phyloP scores from a whole-genome alignment of 2,113 vertebrate species.

The Gymnogyps californianus region DNA sequence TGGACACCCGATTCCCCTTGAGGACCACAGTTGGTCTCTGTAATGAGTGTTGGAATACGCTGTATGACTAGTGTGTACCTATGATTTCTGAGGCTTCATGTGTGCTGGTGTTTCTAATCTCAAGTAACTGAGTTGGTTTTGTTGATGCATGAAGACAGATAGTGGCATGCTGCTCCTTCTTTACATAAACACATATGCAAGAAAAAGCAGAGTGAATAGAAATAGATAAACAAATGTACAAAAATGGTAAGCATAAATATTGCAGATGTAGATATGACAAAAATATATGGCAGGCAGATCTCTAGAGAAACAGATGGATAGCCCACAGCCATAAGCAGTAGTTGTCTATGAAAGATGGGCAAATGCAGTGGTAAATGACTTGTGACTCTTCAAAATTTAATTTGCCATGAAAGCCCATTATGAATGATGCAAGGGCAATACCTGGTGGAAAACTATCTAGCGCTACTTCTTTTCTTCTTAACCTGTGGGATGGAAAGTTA shows the following conservation, averaged over 20 bases:
- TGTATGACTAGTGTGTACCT: not conserved
- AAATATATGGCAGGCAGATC: not conserved
- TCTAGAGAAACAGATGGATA: conserved; percentile 34
- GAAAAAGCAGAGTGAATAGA: not conserved
- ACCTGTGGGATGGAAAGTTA: conserved; percentile 31
- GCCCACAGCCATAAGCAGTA: conserved; percentile 6
- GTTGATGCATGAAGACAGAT: not conserved
- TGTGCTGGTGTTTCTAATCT: not conserved
- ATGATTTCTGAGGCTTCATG: not conserved
- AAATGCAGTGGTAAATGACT: conserved; percentile 29
- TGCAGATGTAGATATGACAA: not conserved
- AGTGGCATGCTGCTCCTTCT: not conserved
- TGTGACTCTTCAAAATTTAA: conserved; percentile 55
- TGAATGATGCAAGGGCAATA: conserved; percentile 24
- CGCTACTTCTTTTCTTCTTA: conserved; percentile 9
- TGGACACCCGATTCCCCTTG: not conserved
- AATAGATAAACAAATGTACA: not conserved
- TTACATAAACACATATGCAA: not conserved
- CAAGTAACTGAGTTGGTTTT: not conserved
- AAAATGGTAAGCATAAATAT: conserved; percentile 34
- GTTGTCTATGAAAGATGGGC: not conserved
- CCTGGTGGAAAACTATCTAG: not conserved
- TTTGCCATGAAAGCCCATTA: conserved; percentile 38
- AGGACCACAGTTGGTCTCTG: not conserved
- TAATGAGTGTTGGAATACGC: not conserved